phyloP scores from a whole-genome alignment of 2,113 vertebrate species.

The Corythornis vintsioides region DNA sequence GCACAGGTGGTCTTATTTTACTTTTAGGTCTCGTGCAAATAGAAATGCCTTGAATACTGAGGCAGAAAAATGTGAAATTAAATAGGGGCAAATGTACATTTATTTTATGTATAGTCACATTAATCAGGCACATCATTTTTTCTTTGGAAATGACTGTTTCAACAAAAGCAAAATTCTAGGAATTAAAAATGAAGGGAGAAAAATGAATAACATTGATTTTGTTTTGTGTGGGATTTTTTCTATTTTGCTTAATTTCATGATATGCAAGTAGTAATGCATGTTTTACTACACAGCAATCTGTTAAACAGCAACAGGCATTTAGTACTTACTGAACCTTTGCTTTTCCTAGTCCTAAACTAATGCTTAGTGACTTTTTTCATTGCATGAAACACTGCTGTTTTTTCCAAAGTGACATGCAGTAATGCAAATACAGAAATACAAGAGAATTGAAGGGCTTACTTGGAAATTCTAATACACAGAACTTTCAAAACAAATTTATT shows the following conservation, averaged over 20 bases:
- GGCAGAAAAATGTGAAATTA: conserved; percentile 20
- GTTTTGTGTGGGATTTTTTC: background rate
- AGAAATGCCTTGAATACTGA: background rate
- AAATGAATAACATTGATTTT: conserved; percentile 5
- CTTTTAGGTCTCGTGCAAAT: background rate
- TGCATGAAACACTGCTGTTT: background rate
- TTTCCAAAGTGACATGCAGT: background rate
- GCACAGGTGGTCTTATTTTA: conserved; percentile 16
- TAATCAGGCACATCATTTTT: background rate
- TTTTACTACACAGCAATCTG: background rate
- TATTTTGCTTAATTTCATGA: background rate
- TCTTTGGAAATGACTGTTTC: conserved; percentile 15
- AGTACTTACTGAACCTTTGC: too few species aligned
- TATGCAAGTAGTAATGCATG: background rate
- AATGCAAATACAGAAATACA: conserved; percentile 4
- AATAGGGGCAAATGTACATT: background rate
- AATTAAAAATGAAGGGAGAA: background rate
- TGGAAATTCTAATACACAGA: conserved; percentile 18
- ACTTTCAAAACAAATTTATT: conserved; percentile 33
- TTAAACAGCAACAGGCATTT: background rate
- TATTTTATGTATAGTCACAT: background rate
- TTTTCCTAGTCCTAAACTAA: background rate
- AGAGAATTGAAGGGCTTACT: conserved; percentile 9
- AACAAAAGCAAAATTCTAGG: conserved; percentile 6
- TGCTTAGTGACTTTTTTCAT: background rate